Conservation (phyloP, 2,113 vertebrate genomes). For the Siniperca knerii region DNA sequence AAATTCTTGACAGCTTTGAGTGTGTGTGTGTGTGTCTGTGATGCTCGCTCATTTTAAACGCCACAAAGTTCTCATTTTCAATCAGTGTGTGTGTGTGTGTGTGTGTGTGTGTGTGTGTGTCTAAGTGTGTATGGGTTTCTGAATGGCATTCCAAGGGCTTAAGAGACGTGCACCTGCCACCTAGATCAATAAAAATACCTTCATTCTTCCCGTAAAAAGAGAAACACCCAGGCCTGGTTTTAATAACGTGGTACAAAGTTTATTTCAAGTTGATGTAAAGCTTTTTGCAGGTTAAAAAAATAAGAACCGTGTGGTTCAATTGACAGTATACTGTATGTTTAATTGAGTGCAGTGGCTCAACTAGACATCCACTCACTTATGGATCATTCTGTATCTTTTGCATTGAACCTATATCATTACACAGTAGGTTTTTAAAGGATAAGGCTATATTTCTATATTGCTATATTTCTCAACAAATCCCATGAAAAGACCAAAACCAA, state of each 20-base stretch:
- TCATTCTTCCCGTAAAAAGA: slow-evolving; percentile 58
- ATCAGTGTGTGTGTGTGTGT: slow-evolving; percentile 55
- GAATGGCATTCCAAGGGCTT: slow-evolving; percentile 37
- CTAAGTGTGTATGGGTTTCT: background rate
- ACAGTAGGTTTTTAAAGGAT: background rate
- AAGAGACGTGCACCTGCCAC: slow-evolving; percentile 51
- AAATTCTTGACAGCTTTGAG: slow-evolving; percentile 68
- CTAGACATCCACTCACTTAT: background rate
- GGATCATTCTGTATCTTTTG: background rate
- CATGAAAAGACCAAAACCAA: background rate
- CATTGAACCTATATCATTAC: background rate
- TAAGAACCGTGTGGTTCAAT: background rate
- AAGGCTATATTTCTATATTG: background rate
- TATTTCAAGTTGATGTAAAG: slow-evolving; percentile 44
- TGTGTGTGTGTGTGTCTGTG: slow-evolving; percentile 15
- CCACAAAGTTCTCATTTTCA: slow-evolving; percentile 87
- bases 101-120: slow-evolving; percentile 7
- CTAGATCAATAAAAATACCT: slow-evolving; percentile 46
- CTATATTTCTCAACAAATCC: background rate
- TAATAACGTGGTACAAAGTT: slow-evolving; percentile 48
- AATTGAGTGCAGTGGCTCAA: background rate
- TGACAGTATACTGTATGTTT: background rate
- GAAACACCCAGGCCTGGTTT: slow-evolving; percentile 57
- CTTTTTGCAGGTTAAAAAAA: slow-evolving; percentile 29
- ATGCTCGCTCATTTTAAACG: slow-evolving; percentile 88